These are phyloP conservation scores for Erinaceus europaeus DNA, from an alignment of 2,113 vertebrate species.

Conservation along the genomic window DNA sequence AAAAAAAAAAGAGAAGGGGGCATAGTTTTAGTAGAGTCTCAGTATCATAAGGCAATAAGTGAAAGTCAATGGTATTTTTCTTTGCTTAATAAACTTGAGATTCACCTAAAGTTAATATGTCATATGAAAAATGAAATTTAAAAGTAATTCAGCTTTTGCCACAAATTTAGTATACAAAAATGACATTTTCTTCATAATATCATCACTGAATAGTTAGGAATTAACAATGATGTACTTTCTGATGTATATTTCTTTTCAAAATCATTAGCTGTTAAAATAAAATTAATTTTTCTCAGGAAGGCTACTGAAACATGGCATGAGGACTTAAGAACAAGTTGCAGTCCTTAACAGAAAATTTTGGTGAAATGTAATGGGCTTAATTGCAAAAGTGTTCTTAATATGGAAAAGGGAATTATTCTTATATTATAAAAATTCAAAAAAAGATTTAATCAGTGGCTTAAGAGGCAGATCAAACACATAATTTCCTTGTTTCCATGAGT, in stretches of 20 bases:
- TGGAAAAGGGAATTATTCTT: slow-evolving; percentile 32
- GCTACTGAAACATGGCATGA: slow-evolving; percentile 2
- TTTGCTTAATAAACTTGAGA: too few species aligned
- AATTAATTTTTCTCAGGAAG: slow-evolving; percentile 35
- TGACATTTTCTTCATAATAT: neutral
- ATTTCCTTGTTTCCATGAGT: slow-evolving; percentile 28
- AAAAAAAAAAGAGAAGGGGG: too few species aligned
- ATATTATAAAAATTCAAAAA: slow-evolving; percentile 48
- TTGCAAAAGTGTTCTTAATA: slow-evolving; percentile 17
- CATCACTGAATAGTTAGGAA: slow-evolving; percentile 4
- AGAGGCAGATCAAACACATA: slow-evolving; percentile 33
- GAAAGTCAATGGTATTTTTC: too few species aligned
- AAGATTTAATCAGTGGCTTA: slow-evolving; percentile 43
- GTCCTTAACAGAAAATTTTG: slow-evolving; percentile 21
- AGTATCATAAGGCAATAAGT: too few species aligned
- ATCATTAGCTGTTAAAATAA: neutral
- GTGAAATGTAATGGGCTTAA: slow-evolving; percentile 28
- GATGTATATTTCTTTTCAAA: neutral
- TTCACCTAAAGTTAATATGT: too few species aligned
- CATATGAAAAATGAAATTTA: too few species aligned
- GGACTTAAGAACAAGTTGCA: slow-evolving; percentile 24
- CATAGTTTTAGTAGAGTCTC: too few species aligned
- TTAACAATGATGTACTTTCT: neutral
- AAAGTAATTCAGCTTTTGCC: too few species aligned
- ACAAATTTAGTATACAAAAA: slow-evolving; percentile 10